These are phyloP conservation scores for Macaria liturata DNA, from an alignment of 2,888 invertebrate genomes.

Conservation along the genomic window DNA sequence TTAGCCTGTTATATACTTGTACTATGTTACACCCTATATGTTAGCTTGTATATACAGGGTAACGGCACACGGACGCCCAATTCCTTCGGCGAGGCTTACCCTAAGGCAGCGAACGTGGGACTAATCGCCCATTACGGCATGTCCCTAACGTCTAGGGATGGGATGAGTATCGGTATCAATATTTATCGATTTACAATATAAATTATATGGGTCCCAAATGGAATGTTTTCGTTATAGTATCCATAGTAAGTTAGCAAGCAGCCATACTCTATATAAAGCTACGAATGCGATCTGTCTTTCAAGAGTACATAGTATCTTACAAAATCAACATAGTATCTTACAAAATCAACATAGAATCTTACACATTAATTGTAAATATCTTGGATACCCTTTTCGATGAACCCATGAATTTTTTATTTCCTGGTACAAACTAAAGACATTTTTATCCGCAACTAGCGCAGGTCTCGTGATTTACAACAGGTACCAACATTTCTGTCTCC, in stretches of 20 bases:
- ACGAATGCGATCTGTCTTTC: not conserved
- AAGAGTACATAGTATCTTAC: not conserved
- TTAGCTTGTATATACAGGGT: constrained; percentile 7
- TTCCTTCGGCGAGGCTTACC: constrained; percentile 31
- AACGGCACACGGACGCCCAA: constrained; percentile 25
- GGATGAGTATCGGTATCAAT: constrained; percentile 4
- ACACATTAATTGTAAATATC: not conserved
- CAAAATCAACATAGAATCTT: too few relatives aligned
- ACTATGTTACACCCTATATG: too few relatives aligned
- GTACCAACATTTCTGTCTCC: too few relatives aligned
- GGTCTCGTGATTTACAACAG: too few relatives aligned
- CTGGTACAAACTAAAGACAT: too few relatives aligned
- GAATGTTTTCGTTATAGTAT: not conserved
- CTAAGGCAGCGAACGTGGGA: constrained; percentile 23
- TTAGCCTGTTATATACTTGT: too few relatives aligned
- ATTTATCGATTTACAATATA: constrained; percentile 1
- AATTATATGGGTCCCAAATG: not conserved
- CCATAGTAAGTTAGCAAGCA: not conserved
- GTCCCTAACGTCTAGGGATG: constrained; percentile 17
- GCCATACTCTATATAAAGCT: not conserved
- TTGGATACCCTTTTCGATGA: not conserved
- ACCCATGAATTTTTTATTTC: too few relatives aligned
- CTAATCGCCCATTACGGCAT: constrained; percentile 39
- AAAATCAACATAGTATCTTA: too few relatives aligned
- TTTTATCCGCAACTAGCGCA: too few relatives aligned